Conservation (phyloP, 2,797 vertebrate species). For the Brotula barbata region DNA sequence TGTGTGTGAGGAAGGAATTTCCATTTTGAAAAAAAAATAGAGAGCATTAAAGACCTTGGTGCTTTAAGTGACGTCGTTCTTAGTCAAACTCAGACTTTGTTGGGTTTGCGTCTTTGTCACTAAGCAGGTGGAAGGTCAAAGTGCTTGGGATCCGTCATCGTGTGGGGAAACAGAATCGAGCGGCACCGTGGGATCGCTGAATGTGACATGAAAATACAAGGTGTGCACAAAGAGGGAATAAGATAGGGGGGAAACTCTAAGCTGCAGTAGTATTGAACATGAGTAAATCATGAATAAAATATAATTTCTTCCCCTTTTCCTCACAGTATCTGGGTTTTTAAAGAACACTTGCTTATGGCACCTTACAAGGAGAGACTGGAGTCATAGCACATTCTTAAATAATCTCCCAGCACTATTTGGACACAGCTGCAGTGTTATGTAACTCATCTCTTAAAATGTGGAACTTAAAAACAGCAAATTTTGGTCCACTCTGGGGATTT, state of each 20-base stretch:
- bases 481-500: no score
- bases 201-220: slow-evolving; percentile 11
- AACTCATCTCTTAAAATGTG: no score
- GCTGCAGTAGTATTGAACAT: slow-evolving; percentile 6
- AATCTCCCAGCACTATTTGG: no score
- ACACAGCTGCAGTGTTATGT: no score
- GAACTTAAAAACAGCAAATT: no score
- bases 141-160: slow-evolving; percentile 6
- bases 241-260: background rate
- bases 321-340: no score
- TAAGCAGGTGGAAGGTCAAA: slow-evolving; percentile 11
- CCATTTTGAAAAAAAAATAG: slow-evolving; percentile 20
- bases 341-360: no score
- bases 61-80: background rate
- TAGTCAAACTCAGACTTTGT: background rate
- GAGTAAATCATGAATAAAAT: slow-evolving; percentile 4
- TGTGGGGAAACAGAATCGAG: no score
- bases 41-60: slow-evolving; percentile 6
- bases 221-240: slow-evolving; percentile 1
- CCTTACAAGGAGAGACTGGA: no score
- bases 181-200: no score
- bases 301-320: no score
- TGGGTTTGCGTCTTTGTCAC: slow-evolving; percentile 9
- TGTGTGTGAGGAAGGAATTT: slow-evolving; percentile 3
- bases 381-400: no score